A percentile compares a stretch with the other conserved stretches of the same genome.
Conservation (phyloP, 37 sponge, comb jelly and placozoan species). For the Oscarella lobularis region DNA sequence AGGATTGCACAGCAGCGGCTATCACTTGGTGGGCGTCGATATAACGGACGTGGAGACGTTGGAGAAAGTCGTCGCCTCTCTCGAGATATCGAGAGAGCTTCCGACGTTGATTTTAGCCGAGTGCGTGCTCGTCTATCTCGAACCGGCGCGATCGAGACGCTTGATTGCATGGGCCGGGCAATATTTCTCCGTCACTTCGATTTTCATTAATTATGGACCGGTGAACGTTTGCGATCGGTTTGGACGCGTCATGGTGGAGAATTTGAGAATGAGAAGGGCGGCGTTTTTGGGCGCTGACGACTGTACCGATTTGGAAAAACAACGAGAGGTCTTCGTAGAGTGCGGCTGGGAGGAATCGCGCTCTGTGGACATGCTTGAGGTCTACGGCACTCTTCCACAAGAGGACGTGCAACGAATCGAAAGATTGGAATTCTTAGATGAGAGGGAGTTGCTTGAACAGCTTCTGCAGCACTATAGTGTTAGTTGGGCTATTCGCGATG, state of each 20-base stretch:
- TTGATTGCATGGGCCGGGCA: conserved; percentile 54
- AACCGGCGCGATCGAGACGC: conserved; percentile 24
- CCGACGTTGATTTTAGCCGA: conserved; percentile 73
- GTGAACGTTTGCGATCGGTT: conserved; percentile 23
- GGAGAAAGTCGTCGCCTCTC: neutral
- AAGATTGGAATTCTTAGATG: conserved; percentile 72
- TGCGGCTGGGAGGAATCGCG: neutral
- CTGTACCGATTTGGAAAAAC: neutral
- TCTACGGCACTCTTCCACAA: neutral
- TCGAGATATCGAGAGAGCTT: no score
- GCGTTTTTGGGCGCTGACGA: conserved; percentile 3
- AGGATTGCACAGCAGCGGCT: neutral
- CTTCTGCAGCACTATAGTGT: conserved; percentile 75
- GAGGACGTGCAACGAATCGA: conserved; percentile 42
- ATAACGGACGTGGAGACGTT: neutral
- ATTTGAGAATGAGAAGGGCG: neutral
- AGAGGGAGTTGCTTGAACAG: conserved; percentile 57
- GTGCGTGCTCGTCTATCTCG: conserved; percentile 78
- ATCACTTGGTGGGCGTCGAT: neutral
- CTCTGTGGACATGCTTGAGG: neutral
- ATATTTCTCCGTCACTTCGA: conserved; percentile 16
- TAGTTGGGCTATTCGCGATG: conserved; percentile 59
- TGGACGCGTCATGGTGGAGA: conserved; percentile 4
- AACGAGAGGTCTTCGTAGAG: neutral
- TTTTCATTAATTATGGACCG: conserved; percentile 75